phyloP scores from a whole-genome alignment of 2,888 invertebrate species.

The Crossocerus cetratus region DNA sequence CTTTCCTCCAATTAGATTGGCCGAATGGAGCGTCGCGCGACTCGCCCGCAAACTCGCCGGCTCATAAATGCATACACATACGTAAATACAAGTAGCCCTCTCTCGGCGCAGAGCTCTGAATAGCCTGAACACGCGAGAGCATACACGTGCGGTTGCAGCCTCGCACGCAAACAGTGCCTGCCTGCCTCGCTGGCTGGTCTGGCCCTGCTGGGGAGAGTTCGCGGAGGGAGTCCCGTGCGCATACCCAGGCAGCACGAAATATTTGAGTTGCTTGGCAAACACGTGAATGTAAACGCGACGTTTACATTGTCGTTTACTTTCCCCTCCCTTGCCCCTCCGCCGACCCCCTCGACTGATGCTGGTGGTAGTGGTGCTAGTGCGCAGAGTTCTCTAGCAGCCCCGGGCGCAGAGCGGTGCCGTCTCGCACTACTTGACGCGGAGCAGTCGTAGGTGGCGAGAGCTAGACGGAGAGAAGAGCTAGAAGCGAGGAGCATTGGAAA shows the following conservation, averaged over 20 bases:
- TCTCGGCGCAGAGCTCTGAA: no score
- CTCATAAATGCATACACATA: not conserved
- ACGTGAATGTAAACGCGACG: constrained; percentile 76
- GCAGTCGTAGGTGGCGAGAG: constrained; percentile 21
- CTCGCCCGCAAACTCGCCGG: constrained; percentile 9
- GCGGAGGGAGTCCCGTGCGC: constrained; percentile 45
- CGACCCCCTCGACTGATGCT: constrained; percentile 21
- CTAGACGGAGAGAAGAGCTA: constrained; percentile 27
- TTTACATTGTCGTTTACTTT: constrained; percentile 76
- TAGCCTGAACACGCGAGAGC: not conserved
- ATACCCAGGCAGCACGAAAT: constrained; percentile 69
- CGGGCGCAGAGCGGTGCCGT: not conserved
- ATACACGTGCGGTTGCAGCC: constrained; percentile 45
- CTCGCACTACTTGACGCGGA: constrained; percentile 13
- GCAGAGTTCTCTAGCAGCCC: not conserved
- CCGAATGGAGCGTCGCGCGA: not conserved
- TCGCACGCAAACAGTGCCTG: constrained; percentile 41
- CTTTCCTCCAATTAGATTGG: no score
- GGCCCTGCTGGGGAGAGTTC: constrained; percentile 19
- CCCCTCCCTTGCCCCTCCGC: constrained; percentile 61
- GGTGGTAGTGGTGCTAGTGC: not conserved
- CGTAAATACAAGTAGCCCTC: not conserved
- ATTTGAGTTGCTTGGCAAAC: constrained; percentile 76
- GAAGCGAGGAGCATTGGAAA: constrained; percentile 6
- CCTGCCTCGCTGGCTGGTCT: no score